Percentiles rank a stretch among this genome's conserved stretches.
Evolutionary conservation across 2,888 invertebrate genomes (phyloP).

Genomic region (Cerastis leucographa): DNA sequence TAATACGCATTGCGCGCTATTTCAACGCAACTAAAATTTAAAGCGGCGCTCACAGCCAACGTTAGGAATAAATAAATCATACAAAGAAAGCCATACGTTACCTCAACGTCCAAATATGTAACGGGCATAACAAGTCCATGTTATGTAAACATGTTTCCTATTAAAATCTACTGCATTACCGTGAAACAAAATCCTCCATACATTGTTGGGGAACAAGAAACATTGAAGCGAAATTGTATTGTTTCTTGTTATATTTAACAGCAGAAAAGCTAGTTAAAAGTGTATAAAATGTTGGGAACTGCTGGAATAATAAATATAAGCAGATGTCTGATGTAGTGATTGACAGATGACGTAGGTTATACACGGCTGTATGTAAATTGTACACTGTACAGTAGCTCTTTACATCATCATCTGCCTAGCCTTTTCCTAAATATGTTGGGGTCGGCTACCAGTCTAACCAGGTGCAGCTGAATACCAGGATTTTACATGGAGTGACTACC

Average conservation of each 20-base stretch:
- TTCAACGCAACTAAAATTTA: neutral
- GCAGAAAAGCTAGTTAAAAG: slow-evolving; percentile 43
- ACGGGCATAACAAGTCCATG: slow-evolving; percentile 33
- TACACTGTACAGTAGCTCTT: neutral
- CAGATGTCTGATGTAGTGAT: slow-evolving; percentile 10
- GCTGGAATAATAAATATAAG: slow-evolving; percentile 27
- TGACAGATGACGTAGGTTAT: neutral
- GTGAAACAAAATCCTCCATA: slow-evolving; percentile 35
- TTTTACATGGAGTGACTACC: no score
- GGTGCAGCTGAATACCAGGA: no score
- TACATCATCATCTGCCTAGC: neutral
- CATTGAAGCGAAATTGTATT: slow-evolving; percentile 29
- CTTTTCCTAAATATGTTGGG: no score
- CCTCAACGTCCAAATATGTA: slow-evolving; percentile 50
- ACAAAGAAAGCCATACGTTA: slow-evolving; percentile 28
- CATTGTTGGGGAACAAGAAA: slow-evolving; percentile 32
- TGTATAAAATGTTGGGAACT: slow-evolving; percentile 39
- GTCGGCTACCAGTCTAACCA: no score
- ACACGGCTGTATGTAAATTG: neutral
- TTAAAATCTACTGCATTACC: slow-evolving; percentile 33
- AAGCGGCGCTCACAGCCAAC: neutral
- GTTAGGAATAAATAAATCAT: slow-evolving; percentile 28
- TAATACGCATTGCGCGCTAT: neutral
- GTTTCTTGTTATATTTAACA: slow-evolving; percentile 26
- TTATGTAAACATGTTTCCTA: slow-evolving; percentile 54